These are phyloP conservation scores for Mastomys coucha DNA, from an alignment of 2,113 vertebrate species.

Conservation along the genomic window DNA sequence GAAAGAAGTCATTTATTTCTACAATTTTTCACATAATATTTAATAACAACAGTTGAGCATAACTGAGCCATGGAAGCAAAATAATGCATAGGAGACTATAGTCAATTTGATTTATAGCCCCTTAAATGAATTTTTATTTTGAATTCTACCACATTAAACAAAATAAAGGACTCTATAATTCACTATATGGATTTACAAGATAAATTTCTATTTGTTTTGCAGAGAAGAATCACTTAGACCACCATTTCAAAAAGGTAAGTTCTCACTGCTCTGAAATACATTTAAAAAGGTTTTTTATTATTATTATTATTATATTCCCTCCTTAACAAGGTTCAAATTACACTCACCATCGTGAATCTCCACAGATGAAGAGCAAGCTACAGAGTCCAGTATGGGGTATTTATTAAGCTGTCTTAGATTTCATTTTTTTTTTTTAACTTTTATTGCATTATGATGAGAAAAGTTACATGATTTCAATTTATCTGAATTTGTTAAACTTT, in stretches of 20 bases:
- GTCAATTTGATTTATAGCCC: background rate
- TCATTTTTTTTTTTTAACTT: background rate
- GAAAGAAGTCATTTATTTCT: background rate
- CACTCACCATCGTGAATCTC: background rate
- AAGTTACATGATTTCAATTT: too few relatives aligned
- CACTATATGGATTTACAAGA: background rate
- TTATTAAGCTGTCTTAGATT: slow-evolving; percentile 45
- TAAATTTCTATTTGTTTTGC: slow-evolving; percentile 34
- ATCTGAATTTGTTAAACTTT: too few relatives aligned
- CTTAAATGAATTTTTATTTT: slow-evolving; percentile 3
- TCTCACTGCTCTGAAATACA: background rate
- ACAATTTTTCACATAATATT: background rate
- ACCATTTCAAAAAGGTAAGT: background rate
- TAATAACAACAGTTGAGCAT: background rate
- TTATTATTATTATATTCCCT: background rate
- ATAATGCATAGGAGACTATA: background rate
- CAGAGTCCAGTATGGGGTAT: background rate
- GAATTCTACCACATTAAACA: slow-evolving; percentile 35
- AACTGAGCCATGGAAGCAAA: background rate
- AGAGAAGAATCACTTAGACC: slow-evolving; percentile 33
- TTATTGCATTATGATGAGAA: too few relatives aligned
- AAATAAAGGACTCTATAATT: background rate
- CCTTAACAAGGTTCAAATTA: slow-evolving; percentile 5
- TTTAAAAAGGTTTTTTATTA: background rate
- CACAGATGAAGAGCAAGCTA: background rate